Evolutionary conservation across 2,113 vertebrate species (phyloP), one percentile per base, ranked within the genome.

Genomic region (Blennius ocellaris): DNA sequence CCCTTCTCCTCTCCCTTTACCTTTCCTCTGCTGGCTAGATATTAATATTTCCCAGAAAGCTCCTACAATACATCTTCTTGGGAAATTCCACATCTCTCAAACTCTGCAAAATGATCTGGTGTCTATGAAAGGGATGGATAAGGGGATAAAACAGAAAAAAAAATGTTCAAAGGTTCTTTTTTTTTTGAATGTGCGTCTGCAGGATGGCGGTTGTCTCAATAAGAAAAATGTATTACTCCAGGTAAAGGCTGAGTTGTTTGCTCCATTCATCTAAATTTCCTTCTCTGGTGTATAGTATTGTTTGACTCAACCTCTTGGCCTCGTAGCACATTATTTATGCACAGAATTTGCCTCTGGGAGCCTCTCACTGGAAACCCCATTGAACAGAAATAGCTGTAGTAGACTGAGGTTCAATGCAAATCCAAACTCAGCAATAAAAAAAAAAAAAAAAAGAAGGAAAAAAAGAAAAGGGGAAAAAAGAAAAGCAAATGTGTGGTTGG

Each of bases 31-130:
- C 82, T 76, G 80, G 85, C 84, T 90, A 78, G 70, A 88, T 92
- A 84, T 86, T 89, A 90, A 89, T 92, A 87, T 88, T 89, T 92
- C 89, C 88, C 87, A 81, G 88, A 91, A 90, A 91, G 83, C 87
- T 82, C 86, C 83, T 73, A 81, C 76, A 80, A 90, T 92, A 85
- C 75, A 58, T 92, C 90, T 93, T 92, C 73, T 83, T 69, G 83
- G 89, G 86, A 88, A 93, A 91, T 91, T 92, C 90, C 89, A 62
- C 39, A 0, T 82, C 82, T 89, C 68, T 17, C 55, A 58, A 90
- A 79, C 16, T 12, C 75, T 82, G 90, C 82, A 90, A 89, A 93
- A 87, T 79, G 83, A 91, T 92, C 83, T 59, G 62, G 78, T 83
- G 76, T 83, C 85, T 81, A 48, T 70, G 88, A 83, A 80, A 89